These are phyloP conservation scores for Crax fasciolata DNA, from an alignment of 2,797 vertebrate genomes.

Conservation along the genomic window DNA sequence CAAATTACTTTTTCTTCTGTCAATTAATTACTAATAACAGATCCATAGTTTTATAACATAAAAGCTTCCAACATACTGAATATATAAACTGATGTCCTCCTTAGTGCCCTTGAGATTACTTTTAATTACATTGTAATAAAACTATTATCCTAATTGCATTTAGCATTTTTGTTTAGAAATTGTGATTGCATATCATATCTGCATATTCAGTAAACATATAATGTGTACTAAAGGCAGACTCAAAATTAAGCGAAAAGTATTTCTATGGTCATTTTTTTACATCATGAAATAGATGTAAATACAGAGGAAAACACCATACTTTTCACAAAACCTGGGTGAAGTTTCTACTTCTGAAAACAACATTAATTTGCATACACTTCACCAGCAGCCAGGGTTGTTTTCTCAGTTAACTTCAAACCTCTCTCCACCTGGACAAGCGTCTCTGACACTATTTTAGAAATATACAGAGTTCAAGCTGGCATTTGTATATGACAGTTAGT, in stretches of 20 bases:
- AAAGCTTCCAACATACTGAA: not conserved
- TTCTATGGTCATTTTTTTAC: not conserved
- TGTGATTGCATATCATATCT: not conserved
- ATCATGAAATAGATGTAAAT: not conserved
- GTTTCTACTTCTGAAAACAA: not conserved
- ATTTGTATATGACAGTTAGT: not conserved
- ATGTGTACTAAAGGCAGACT: not conserved
- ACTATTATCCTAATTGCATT: slow-evolving; percentile 18
- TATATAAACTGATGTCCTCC: not conserved
- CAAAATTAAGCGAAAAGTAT: not conserved
- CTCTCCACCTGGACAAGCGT: not conserved
- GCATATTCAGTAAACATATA: not conserved
- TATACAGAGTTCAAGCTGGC: not conserved
- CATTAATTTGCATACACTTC: not conserved
- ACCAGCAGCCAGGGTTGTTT: not conserved
- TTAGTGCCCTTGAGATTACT: not conserved
- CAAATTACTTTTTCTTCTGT: not conserved
- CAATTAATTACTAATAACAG: slow-evolving; percentile 8
- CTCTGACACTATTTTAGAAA: not conserved
- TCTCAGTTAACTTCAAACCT: not conserved
- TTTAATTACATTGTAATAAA: slow-evolving; percentile 38
- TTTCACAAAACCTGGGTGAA: not conserved
- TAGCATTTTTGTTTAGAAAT: slow-evolving; percentile 8
- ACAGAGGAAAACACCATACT: not conserved
- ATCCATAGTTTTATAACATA: not conserved